Percentiles rank a stretch among this genome's conserved stretches.
Conservation (phyloP, 2,113 vertebrate genomes). For the Lethenteron camtschaticum region DNA sequence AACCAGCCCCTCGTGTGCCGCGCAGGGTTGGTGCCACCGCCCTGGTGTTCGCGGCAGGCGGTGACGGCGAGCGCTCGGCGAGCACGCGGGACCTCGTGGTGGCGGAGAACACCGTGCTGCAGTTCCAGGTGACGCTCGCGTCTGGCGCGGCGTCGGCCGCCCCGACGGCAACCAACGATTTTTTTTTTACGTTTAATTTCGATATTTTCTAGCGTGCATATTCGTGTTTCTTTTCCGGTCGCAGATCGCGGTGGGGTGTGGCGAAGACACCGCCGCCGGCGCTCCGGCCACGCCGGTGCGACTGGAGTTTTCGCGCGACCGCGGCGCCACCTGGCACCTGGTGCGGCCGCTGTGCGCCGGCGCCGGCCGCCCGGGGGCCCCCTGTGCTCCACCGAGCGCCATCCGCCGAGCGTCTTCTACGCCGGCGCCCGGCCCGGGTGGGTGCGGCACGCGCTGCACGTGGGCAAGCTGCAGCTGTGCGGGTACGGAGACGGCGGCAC, state of each 20-base stretch:
- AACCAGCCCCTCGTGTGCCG: conserved; percentile 10
- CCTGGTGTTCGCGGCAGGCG: conserved; percentile 93
- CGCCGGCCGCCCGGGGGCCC: conserved; percentile 52
- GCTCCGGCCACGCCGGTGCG: conserved; percentile 46
- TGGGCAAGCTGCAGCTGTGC: conserved; percentile 72
- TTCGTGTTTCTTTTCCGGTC: conserved; percentile 11
- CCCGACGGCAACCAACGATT: too few relatives aligned
- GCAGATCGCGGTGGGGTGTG: conserved; percentile 88
- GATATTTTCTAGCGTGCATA: conserved; percentile 3
- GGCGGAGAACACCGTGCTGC: conserved; percentile 83
- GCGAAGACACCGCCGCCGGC: conserved; percentile 56
- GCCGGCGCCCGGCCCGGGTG: conserved; percentile 72
- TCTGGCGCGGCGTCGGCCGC: too few relatives aligned
- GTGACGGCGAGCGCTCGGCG: conserved; percentile 80
- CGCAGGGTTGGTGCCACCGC: conserved; percentile 72
- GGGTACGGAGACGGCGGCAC: conserved; percentile 33
- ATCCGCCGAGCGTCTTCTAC: conserved; percentile 79
- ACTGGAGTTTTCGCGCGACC: conserved; percentile 77
- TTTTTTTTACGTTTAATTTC: too few relatives aligned
- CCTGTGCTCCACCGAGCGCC: conserved; percentile 75
- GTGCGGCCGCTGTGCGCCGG: conserved; percentile 76
- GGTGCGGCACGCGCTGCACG: conserved; percentile 72
- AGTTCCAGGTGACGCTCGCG: conserved; percentile 56
- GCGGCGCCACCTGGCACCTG: conserved; percentile 82
- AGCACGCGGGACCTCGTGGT: conserved; percentile 74